phyloP scores from a whole-genome alignment of 2,888 invertebrate genomes.

The Lithosia quadra region DNA sequence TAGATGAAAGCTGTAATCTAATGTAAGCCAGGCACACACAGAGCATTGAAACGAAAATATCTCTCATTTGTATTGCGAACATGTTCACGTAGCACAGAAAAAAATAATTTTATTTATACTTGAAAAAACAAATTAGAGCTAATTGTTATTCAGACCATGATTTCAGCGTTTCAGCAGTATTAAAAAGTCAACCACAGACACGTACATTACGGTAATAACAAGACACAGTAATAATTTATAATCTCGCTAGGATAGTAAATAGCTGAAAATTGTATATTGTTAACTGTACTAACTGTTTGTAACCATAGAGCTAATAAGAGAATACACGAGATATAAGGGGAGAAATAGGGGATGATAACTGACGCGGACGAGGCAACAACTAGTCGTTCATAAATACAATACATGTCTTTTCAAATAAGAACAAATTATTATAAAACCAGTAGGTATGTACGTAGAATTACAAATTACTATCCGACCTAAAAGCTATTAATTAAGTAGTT shows the following conservation, averaged over 20 bases:
- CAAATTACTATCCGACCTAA: background rate
- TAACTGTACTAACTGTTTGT: slow-evolving; percentile 27
- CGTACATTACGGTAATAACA: slow-evolving; percentile 27
- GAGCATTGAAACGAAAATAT: background rate
- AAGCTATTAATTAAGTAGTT: slow-evolving; percentile 40
- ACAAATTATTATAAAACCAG: background rate
- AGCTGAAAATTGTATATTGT: slow-evolving; percentile 38
- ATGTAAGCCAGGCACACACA: background rate
- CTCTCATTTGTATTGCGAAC: slow-evolving; percentile 10
- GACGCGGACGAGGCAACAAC: no score
- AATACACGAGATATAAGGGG: no score
- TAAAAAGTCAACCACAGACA: slow-evolving; percentile 7
- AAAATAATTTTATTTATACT: background rate
- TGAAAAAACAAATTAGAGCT: background rate
- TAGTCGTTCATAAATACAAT: no score
- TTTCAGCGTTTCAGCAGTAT: slow-evolving; percentile 4
- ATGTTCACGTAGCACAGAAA: background rate
- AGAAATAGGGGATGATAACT: no score
- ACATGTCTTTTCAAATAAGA: background rate
- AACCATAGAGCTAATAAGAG: no score
- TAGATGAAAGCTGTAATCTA: background rate
- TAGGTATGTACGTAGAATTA: background rate
- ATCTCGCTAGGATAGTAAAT: slow-evolving; percentile 39
- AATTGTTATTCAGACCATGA: slow-evolving; percentile 4
- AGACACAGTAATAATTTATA: slow-evolving; percentile 40